Conservation (phyloP, 2,797 vertebrate genomes). For the Oophaga sylvatica region DNA sequence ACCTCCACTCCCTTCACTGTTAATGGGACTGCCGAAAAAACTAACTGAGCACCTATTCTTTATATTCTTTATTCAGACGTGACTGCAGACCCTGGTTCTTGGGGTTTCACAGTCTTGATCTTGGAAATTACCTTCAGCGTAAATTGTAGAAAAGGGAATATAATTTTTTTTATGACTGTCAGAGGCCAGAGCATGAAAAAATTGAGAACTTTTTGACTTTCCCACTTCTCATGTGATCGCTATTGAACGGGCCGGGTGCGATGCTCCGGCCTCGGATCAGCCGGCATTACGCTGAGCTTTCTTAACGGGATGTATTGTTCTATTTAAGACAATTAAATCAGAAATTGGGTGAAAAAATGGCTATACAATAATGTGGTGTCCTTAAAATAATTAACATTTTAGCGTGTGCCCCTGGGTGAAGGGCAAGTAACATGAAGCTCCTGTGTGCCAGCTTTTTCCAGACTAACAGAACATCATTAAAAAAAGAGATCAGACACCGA, state of each 20-base stretch:
- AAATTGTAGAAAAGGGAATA: too few species aligned
- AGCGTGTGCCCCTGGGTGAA: conserved; percentile 36
- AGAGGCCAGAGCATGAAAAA: too few species aligned
- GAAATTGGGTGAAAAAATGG: conserved; percentile 30
- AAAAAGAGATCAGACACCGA: conserved; percentile 42
- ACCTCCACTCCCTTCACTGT: too few species aligned
- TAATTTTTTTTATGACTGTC: too few species aligned
- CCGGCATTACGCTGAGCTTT: neutral
- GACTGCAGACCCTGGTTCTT: too few species aligned
- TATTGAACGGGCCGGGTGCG: neutral
- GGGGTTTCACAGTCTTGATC: too few species aligned
- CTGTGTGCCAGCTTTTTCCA: conserved; percentile 47
- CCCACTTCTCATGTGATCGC: neutral
- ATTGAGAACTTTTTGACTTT: neutral
- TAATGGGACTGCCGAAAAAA: too few species aligned
- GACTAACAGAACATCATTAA: conserved; percentile 51
- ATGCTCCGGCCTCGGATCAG: neutral
- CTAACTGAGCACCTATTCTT: too few species aligned
- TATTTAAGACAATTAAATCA: conserved; percentile 8
- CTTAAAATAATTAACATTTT: conserved; percentile 42
- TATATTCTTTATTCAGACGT: too few species aligned
- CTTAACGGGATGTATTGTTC: neutral
- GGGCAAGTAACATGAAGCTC: conserved; percentile 19
- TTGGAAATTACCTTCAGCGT: too few species aligned
- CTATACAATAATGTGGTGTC: conserved; percentile 38